Evolutionary conservation across 2,797 vertebrate genomes (phyloP).

Genomic region (Picus viridis): DNA sequence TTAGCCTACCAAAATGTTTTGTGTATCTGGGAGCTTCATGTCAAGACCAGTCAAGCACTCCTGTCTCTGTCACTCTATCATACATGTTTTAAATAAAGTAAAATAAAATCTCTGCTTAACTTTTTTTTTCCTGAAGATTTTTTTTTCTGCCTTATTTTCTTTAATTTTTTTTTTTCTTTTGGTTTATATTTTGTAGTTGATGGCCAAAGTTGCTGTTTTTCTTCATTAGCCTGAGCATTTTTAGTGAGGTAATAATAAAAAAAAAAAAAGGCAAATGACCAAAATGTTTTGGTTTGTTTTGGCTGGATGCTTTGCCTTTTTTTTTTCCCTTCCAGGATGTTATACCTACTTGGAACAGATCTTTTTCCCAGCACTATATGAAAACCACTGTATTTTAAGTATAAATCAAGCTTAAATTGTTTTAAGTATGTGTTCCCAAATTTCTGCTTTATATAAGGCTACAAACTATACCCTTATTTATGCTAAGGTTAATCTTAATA

Average conservation of each 20-base stretch:
- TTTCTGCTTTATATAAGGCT: neutral
- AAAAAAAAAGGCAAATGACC: no score
- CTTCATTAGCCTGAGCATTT: neutral
- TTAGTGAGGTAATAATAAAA: conserved; percentile 9
- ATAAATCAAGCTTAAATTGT: neutral
- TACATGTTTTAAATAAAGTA: neutral
- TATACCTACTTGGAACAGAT: neutral
- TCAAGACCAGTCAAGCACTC: conserved; percentile 19
- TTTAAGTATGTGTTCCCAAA: neutral
- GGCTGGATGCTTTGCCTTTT: neutral
- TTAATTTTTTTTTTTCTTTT: neutral
- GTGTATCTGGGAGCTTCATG: neutral
- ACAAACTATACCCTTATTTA: neutral
- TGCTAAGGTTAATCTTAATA: neutral
- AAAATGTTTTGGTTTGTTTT: no score
- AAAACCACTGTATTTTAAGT: neutral
- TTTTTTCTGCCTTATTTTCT: neutral
- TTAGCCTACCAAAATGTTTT: conserved; percentile 17
- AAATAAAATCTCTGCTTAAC: neutral
- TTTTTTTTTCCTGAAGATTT: accelerated
- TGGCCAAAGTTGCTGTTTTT: neutral
- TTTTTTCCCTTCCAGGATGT: neutral
- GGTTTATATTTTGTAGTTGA: neutral
- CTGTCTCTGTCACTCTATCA: neutral
- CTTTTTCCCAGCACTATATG: neutral